Evolutionary conservation across 2,797 vertebrate species (phyloP), one percentile per base, ranked within the genome.

Genomic region (Pantherophis alleghaniensis): DNA sequence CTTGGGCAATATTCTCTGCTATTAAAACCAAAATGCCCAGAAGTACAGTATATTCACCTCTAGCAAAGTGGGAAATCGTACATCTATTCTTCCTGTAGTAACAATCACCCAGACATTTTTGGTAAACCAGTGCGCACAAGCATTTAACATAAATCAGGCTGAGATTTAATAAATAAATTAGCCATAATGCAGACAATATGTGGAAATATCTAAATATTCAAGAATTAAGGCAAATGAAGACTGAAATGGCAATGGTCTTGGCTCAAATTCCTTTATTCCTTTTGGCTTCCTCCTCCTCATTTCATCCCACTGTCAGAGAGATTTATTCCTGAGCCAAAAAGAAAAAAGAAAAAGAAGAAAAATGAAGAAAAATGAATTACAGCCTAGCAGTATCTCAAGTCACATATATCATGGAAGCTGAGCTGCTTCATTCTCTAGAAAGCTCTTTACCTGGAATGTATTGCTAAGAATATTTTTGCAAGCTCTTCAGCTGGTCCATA

Each of bases 261-360:
- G 59, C 74, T 91, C 91, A 96, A 95, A 94, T 94, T 88, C 93
- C 47, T 96, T 26, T 79, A 91, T 74, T 95, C 42, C 53, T 51
- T 88, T 66, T 92, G 69, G 55, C 88, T 95, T 93, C 95, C 55
- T 61, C 59, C 94, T 92, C n/a, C 90, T 90, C 66, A 94, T 96
- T 97, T 95, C 94, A 91, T 94, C 93, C 69, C 86, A 92, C 60
- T 97, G 95, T 87, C 61, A 93, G 86, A 51, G 94, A 96, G 95
- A 96, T 96, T 97, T 96, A 97, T 95, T 74, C 56, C 91, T 74
- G 92, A 95, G 89, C 11, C 96, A 93, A 95, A 74, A 66, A 28
- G 22, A 95, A 92, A n/a, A 14, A 66, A 7, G 14, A 22, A 61
- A 66, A 66, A 66, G 28, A n/a, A 37, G 14, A 74, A 93, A 95